Percentiles rank a stretch among this genome's conserved stretches.
Evolutionary conservation across 2,888 invertebrate genomes (phyloP).

Genomic region (Apoda limacodes): DNA sequence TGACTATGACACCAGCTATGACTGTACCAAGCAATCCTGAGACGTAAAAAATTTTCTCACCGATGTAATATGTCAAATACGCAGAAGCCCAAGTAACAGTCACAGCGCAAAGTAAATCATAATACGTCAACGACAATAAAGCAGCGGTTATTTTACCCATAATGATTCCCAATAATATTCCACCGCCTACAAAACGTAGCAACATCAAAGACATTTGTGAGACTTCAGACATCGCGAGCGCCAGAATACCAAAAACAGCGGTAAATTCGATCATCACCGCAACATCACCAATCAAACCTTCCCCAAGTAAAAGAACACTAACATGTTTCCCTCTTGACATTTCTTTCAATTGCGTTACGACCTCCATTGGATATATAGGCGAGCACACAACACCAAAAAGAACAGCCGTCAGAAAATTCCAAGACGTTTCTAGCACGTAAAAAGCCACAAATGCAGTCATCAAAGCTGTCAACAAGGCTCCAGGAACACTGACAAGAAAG

Average conservation of each 20-base stretch:
- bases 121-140: slow-evolving; percentile 44
- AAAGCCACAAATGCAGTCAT: slow-evolving; percentile 48
- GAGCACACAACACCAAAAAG: slow-evolving; percentile 51
- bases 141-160: slow-evolving; percentile 44
- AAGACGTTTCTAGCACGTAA: slow-evolving; percentile 43
- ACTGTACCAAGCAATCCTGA: slow-evolving; percentile 49
- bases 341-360: slow-evolving; percentile 43
- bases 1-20: slow-evolving; percentile 45
- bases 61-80: slow-evolving; percentile 50
- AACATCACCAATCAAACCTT: slow-evolving; percentile 52
- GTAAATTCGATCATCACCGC: slow-evolving; percentile 55
- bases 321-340: slow-evolving; percentile 51
- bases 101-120: slow-evolving; percentile 45
- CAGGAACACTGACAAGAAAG: slow-evolving; percentile 43
- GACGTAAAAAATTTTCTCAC: slow-evolving; percentile 54
- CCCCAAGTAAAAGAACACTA: slow-evolving; percentile 46
- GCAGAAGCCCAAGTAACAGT: slow-evolving; percentile 45
- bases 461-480: slow-evolving; percentile 40
- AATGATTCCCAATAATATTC: slow-evolving; percentile 42
- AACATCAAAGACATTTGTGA: slow-evolving; percentile 44
- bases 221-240: slow-evolving; percentile 34
- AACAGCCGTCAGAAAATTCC: slow-evolving; percentile 42
- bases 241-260: slow-evolving; percentile 42
- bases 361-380: slow-evolving; percentile 54
- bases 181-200: slow-evolving; percentile 46